Base-by-base conservation (phyloP, 2,113 vertebrate genomes). In the Xiphorhynchus elegans region DNA sequence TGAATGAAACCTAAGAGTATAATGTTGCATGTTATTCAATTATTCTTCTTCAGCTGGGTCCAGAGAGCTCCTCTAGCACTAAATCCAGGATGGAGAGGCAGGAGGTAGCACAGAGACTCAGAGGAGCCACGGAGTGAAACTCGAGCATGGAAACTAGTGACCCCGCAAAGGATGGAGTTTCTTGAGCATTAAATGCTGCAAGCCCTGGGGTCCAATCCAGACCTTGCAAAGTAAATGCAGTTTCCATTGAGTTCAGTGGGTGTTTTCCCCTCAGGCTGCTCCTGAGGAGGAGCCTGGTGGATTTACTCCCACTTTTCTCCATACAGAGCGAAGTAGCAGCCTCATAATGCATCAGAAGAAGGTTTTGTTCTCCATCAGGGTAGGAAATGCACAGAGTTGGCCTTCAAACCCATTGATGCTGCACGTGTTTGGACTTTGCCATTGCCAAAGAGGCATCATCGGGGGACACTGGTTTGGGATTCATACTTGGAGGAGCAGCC, bases 11-110 rank as follows among this genome's bases (percentile, higher is more conserved):
- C 94, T 83, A 16, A 2, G 79, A 83, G 89, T 83, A 87, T 87
- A 95, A 94, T 77, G 93, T 96, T 95, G 93, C 91, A 85, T 94
- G 80, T 94, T 79, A 96, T 95, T 95, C 91, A 95, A 93, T 95
- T 91, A 87, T 84, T 92, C 26, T 39, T 33, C 80, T 93, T 94
- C 90, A 59, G 42, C 75, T 88, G 79, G 64, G 63, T 60, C 93
- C 89, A n/a, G 87, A 77, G 70, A 76, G 44, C 40, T 89, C 35
- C 87, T 87, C 40, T 44, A 63, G 11, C 9, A 18, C 16, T 8
- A 33, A 49, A 72, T 18, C 63, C 42, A 24, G 40, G 49, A 25
- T 60, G 58, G 37, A 66, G 78, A 18, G 78, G 58, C 84, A 31
- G 81, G 52, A 91, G 47, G 42, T 33, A 64, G 72, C 49, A 25